Evolutionary conservation across 2,797 vertebrate species (phyloP).

Genomic region (Cyprinella venusta): DNA sequence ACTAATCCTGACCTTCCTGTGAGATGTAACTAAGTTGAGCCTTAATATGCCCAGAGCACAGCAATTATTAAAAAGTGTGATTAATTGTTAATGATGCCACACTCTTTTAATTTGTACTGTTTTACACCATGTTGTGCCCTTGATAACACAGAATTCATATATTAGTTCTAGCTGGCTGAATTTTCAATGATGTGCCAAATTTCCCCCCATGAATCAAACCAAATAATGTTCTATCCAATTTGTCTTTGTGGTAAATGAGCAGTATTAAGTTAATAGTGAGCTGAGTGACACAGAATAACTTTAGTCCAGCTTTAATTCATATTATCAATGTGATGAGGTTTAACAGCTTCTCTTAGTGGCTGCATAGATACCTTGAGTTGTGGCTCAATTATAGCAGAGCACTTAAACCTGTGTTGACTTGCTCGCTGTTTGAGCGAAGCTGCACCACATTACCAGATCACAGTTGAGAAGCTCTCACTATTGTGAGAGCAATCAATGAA

Average conservation of each 20-base stretch:
- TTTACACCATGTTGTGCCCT: neutral
- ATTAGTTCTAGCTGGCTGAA: neutral
- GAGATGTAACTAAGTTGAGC: neutral
- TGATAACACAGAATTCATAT: neutral
- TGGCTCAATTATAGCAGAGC: slow-evolving; percentile 29
- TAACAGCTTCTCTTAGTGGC: slow-evolving; percentile 44
- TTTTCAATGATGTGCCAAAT: neutral
- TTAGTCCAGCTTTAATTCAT: slow-evolving; percentile 22
- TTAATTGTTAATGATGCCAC: slow-evolving; percentile 10
- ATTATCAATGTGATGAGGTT: slow-evolving; percentile 43
- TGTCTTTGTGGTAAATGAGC: slow-evolving; percentile 3
- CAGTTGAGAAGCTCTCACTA: slow-evolving; percentile 9
- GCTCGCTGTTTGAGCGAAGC: slow-evolving; percentile 12
- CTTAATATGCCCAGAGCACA: slow-evolving; percentile 9
- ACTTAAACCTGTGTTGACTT: slow-evolving; percentile 43
- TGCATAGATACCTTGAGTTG: slow-evolving; percentile 39
- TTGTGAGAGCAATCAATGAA: slow-evolving; percentile 8
- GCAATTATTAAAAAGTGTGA: neutral
- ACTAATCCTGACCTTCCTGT: slow-evolving; percentile 17
- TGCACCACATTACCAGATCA: neutral
- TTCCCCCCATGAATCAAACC: neutral
- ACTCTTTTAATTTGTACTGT: neutral
- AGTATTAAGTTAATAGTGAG: slow-evolving; percentile 15
- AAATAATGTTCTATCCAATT: neutral
- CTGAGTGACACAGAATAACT: slow-evolving; percentile 26